Percentiles rank a stretch among this genome's conserved stretches.
These are phyloP conservation scores for Cuculus canorus DNA, from an alignment of 2,797 vertebrate genomes.

Conservation along the genomic window DNA sequence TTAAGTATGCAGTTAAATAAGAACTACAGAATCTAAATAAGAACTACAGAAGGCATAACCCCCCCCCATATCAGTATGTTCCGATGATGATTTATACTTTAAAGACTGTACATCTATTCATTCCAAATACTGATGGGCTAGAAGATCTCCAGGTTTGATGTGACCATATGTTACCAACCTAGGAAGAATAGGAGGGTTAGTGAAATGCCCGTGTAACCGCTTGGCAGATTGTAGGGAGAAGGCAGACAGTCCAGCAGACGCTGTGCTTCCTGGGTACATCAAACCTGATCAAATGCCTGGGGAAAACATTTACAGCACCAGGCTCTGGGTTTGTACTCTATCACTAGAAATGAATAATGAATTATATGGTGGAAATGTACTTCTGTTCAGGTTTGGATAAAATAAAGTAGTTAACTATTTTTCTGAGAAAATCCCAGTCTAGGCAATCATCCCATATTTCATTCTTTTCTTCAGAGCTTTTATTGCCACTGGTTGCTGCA, in stretches of 20 bases:
- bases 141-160: background rate
- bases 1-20: background rate
- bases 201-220: background rate
- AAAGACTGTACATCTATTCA: background rate
- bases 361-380: background rate
- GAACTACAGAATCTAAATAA: background rate
- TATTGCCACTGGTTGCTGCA: background rate
- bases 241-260: background rate
- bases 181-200: background rate
- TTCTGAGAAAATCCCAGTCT: background rate
- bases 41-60: background rate
- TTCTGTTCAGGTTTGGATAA: accelerated
- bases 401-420: background rate
- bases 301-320: background rate
- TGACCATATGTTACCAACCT: background rate
- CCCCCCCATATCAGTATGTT: background rate
- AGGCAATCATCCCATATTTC: background rate
- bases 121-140: background rate
- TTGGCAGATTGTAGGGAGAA: background rate
- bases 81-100: background rate
- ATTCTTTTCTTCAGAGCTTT: background rate
- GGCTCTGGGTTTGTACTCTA: background rate
- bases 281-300: background rate
- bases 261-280: background rate
- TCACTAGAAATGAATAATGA: background rate